phyloP scores from a whole-genome alignment of 2,113 vertebrate genomes.

The Callopanchax toddi region DNA sequence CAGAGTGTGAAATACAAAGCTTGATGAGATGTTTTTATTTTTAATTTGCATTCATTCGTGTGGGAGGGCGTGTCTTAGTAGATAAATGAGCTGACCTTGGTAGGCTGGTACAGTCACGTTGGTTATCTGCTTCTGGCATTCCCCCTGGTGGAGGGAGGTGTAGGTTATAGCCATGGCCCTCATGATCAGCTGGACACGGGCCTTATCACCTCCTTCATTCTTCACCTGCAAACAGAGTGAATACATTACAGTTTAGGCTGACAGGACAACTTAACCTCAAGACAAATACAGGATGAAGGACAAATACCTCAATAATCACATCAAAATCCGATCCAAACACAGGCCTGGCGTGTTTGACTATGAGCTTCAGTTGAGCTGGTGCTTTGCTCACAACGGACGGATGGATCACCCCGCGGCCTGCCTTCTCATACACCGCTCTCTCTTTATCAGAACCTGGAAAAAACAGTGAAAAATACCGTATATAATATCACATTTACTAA shows the following conservation, averaged over 20 bases:
- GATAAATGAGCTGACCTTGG: constrained; percentile 69
- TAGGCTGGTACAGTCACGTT: constrained; percentile 66
- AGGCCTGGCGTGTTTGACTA: constrained; percentile 71
- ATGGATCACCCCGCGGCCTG: constrained; percentile 51
- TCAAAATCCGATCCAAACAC: constrained; percentile 82
- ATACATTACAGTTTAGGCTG: background rate
- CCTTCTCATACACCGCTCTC: constrained; percentile 76
- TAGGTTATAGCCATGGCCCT: constrained; percentile 72
- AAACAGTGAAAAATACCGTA: background rate
- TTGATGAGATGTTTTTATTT: background rate
- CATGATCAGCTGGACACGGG: constrained; percentile 64
- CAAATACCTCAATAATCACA: constrained; percentile 80
- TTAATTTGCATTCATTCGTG: background rate
- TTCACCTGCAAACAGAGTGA: constrained; percentile 50
- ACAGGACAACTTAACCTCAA: background rate
- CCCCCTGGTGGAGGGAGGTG: constrained; percentile 67
- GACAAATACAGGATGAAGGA: too few species aligned
- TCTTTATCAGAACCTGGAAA: constrained; percentile 77
- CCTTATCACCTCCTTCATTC: constrained; percentile 64
- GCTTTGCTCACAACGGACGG: accelerated
- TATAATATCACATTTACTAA: too few species aligned
- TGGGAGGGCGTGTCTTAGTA: too few species aligned
- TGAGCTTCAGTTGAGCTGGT: constrained; percentile 63
- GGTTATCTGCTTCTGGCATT: constrained; percentile 63
- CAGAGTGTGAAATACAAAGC: background rate